Evolutionary conservation across 1,140 invertebrate species (phyloP), one percentile per base, ranked within the genome.

Genomic region (Agrypnia vestita): DNA sequence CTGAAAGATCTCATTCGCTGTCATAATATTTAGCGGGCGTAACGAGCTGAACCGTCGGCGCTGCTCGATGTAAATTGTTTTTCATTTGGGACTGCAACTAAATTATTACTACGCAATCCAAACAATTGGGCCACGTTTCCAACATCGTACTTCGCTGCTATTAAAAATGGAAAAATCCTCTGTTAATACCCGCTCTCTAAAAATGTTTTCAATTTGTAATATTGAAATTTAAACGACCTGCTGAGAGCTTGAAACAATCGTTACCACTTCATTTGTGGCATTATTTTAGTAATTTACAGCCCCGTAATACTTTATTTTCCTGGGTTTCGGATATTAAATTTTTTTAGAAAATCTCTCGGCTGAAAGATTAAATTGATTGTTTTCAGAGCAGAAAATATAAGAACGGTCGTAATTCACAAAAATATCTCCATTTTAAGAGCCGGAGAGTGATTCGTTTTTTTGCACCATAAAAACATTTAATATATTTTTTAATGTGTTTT

Each of bases 81-180:
- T 49, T 12, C 1, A 13, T 15, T 21, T 47, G 15, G n/a, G 10
- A 43, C 64, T 46, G 64, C 64, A 69, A 69, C 17, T 69, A 21
- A 69, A 69, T 69, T 69, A 69, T 49, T 17, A 49, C 44, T 15
- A 15, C 64, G n/a, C 61, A 69, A 46, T 69, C 43, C 46, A 47
- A 69, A 49, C 46, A 69, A 13, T 21, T 8, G 13, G 44, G n/a
- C 43, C n/a, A 9, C 49, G 49, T 3, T 13, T 15, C 8, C 49
- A 51, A 9, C 49, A 4, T 1, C 8, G n/a, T 35, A 35, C 25
- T 35, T 35, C 6, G 1, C 25, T 35, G 25, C 6, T 35, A 35
- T 35, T 35, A 35, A 35, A 35, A 35, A 35, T 35, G 25, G 1
- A 35, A 35, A 35, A 35, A 35, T 35, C 1, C 6, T 35, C 25